Evolutionary conservation across 2,888 invertebrate species (phyloP), one percentile per base, ranked within the genome.

Genomic region (Amphipoea oculea): DNA sequence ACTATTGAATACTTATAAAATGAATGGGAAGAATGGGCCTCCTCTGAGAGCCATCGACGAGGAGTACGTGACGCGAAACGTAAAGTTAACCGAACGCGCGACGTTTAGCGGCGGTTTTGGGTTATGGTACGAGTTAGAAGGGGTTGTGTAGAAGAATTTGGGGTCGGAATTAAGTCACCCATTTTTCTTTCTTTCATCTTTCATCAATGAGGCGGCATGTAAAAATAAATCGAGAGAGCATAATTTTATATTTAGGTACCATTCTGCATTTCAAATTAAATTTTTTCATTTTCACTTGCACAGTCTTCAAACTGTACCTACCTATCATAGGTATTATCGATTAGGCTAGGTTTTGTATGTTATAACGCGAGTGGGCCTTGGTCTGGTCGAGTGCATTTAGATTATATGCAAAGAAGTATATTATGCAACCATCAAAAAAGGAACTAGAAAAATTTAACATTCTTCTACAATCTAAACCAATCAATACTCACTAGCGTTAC

Each of bases 1-100:
- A 93, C 92, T 93, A 93, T 93, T 93, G 92, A 93, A 95, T 94
- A 93, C 92, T 94, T 93, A 94, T 91, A 92, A 93, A 93, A 90
- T 91, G 92, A 91, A 93, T 89, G 90, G 92, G 91, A 92, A 91
- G 93, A 92, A 93, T 90, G 91, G 92, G 89, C 88, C 88, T 91
- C 92, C 93, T 89, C 85, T 73, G 93, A 94, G 94, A 91, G 91
- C 94, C 93, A 93, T 95, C 91, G 92, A 91, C 89, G 90, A 89
- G 74, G 69, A 79, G 87, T 85, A 94, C 94, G 95, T 95, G 94
- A 94, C 88, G 89, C 91, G 94, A 94, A 94, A 94, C 91, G 91
- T 87, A 90, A 94, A 92, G 91, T 89, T 90, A 89, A 83, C 90
- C 89, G 84, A 91, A 92, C 91, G 87, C 89, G 88, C 90, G 87